phyloP scores from a whole-genome alignment of 2,888 invertebrate species.

The Mesorhabditis spiculigera region DNA sequence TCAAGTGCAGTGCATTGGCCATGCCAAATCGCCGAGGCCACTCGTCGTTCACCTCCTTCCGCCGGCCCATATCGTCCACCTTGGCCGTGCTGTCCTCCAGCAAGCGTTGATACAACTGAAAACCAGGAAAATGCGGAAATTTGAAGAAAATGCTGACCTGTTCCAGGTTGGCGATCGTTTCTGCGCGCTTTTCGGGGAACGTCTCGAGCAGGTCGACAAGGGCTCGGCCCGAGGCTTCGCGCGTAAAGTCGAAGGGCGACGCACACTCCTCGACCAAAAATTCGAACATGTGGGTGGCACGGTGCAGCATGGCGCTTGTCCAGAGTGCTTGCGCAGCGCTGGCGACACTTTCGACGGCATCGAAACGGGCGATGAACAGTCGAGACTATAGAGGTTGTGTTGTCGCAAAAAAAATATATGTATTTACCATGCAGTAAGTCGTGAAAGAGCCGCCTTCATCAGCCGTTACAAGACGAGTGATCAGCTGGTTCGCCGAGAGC shows the following conservation, averaged over 20 bases:
- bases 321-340: conserved; percentile 21
- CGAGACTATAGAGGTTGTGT: conserved; percentile 5
- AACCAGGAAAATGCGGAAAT: background rate
- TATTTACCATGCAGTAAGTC: background rate
- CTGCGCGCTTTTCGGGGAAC: conserved; percentile 25
- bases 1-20: conserved; percentile 63
- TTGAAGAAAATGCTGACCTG: conserved; percentile 15
- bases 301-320: conserved; percentile 14
- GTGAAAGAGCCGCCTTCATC: conserved; percentile 19
- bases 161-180: conserved; percentile 25
- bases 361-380: conserved; percentile 25
- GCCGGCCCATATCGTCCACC: conserved; percentile 85
- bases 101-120: conserved; percentile 27
- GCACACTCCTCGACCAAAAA: conserved; percentile 24
- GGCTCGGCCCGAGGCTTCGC: conserved; percentile 78
- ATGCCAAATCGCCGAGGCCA: conserved; percentile 87
- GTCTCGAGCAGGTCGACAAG: conserved; percentile 65
- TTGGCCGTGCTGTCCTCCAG: conserved; percentile 59
- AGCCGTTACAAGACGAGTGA: conserved; percentile 30
- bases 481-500: conserved; percentile 30
- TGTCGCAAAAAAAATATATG: no score
- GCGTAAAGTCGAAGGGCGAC: conserved; percentile 63
- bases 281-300: background rate
- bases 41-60: conserved; percentile 76
- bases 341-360: conserved; percentile 26